Evolutionary conservation across 2,888 invertebrate species (phyloP).

Genomic region (Limenitis camilla): DNA sequence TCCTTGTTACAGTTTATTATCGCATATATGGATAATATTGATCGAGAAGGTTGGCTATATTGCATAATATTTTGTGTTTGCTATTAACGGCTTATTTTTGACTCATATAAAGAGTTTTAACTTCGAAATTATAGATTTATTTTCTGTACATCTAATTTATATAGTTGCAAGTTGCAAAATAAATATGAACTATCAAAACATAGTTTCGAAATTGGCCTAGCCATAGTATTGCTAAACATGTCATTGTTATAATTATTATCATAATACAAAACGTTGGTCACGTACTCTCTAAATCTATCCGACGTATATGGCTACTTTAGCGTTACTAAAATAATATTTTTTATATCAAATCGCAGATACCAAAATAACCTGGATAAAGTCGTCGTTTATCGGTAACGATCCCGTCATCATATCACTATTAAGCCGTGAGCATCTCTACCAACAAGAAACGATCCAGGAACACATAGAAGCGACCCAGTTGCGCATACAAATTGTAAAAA

Average conservation of each 20-base stretch:
- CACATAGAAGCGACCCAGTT: constrained; percentile 56
- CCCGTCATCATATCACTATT: constrained; percentile 49
- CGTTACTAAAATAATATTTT: background rate
- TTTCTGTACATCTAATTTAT: too few relatives aligned
- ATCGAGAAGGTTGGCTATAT: constrained; percentile 35
- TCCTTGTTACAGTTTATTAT: constrained; percentile 54
- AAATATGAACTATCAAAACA: too few relatives aligned
- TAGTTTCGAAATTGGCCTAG: too few relatives aligned
- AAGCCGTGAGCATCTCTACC: constrained; percentile 49
- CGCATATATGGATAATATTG: constrained; percentile 53
- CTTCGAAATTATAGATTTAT: background rate
- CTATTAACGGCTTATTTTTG: background rate
- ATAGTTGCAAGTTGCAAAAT: too few relatives aligned
- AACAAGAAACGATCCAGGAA: constrained; percentile 53
- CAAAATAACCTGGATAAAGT: constrained; percentile 51
- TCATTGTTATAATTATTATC: too few relatives aligned
- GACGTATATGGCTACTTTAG: too few relatives aligned
- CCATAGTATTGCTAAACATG: too few relatives aligned
- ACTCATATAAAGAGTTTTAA: background rate
- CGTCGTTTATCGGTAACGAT: constrained; percentile 51
- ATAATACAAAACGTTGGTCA: too few relatives aligned
- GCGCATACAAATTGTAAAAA: constrained; percentile 56
- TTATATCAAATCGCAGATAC: constrained; percentile 35
- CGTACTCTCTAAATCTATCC: too few relatives aligned
- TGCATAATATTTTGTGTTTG: background rate